These are phyloP conservation scores for Conus canariensis DNA, from an alignment of 2,888 invertebrate species.

Conservation along the genomic window DNA sequence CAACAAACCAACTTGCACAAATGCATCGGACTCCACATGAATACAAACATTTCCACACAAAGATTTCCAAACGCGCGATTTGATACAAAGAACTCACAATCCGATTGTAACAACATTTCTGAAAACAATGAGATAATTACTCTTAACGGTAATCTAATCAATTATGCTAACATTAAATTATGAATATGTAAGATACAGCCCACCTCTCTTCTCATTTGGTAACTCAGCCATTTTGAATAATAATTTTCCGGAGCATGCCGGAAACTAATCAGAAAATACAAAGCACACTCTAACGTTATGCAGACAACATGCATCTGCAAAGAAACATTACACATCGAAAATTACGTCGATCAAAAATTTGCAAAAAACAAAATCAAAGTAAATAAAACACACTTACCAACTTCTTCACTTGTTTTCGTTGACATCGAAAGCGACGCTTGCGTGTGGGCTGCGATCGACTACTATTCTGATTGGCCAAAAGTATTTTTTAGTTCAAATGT, in stretches of 20 bases:
- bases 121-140: background rate
- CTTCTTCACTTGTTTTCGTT: slow-evolving; percentile 3
- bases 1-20: slow-evolving; percentile 22
- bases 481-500: background rate
- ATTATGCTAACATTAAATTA: slow-evolving; percentile 58
- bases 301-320: background rate
- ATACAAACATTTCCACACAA: background rate
- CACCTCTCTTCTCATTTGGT: slow-evolving; percentile 66
- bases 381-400: background rate
- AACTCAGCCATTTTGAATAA: slow-evolving; percentile 73
- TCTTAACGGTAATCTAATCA: slow-evolving; percentile 42
- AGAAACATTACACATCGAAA: background rate
- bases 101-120: background rate
- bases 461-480: background rate
- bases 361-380: background rate
- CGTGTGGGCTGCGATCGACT: background rate
- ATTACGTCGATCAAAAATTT: background rate
- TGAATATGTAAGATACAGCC: slow-evolving; percentile 68
- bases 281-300: background rate
- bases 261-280: slow-evolving; percentile 56
- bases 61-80: background rate
- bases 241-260: slow-evolving; percentile 64
- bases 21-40: background rate
- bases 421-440: slow-evolving; percentile 8
- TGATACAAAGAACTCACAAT: background rate